These are phyloP conservation scores for Stylophora pistillata DNA, from an alignment of 64 coral and sea anemone genomes.

Conservation along the genomic window DNA sequence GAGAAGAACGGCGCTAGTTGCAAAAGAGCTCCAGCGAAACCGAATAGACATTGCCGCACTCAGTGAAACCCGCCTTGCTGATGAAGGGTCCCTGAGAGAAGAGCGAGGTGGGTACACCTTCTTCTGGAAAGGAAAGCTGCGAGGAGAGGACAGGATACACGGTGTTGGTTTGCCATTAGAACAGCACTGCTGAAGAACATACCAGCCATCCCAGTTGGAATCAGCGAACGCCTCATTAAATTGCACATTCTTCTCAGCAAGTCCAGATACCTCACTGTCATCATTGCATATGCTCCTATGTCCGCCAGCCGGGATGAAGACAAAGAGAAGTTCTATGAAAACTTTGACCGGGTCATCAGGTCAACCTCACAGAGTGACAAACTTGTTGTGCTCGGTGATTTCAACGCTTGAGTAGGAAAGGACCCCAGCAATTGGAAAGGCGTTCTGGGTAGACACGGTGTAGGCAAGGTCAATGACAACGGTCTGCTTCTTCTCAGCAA, in stretches of 20 bases:
- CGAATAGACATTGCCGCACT: not conserved
- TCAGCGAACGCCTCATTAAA: too few relatives aligned
- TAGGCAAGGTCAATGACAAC: conserved; percentile 26
- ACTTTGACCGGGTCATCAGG: not conserved
- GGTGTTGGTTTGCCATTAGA: too few relatives aligned
- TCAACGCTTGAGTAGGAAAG: not conserved
- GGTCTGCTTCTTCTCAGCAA: conserved; percentile 9
- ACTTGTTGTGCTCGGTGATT: not conserved
- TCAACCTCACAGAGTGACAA: not conserved
- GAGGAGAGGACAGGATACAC: not conserved
- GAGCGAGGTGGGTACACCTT: not conserved
- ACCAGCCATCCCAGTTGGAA: too few relatives aligned
- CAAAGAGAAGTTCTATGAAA: not conserved
- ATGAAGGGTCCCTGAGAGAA: not conserved
- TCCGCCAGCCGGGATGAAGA: not conserved
- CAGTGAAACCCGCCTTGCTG: not conserved
- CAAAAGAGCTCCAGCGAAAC: not conserved
- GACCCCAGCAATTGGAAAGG: not conserved
- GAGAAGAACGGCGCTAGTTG: not conserved
- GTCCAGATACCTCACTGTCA: not conserved
- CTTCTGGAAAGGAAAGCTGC: not conserved
- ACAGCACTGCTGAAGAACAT: too few relatives aligned
- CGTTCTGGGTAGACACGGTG: not conserved
- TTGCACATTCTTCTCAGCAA: not conserved
- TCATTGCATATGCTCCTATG: conserved; percentile 9